phyloP scores from a whole-genome alignment of 2,888 invertebrate genomes.

The Capitulum mitella region DNA sequence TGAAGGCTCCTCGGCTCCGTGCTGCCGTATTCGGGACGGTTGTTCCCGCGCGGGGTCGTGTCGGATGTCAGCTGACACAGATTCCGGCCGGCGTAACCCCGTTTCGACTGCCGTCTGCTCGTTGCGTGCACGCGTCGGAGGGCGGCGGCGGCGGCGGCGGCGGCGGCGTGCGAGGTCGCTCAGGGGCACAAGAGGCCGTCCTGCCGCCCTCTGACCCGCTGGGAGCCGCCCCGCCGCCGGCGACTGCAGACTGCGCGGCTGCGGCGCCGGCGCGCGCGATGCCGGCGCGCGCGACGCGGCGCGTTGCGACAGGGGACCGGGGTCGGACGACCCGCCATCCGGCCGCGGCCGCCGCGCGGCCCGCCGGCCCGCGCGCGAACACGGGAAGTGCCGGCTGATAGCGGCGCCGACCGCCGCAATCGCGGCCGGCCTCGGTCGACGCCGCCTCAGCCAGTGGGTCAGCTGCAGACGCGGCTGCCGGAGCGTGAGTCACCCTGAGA shows the following conservation, averaged over 20 bases:
- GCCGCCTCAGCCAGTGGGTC: too few relatives aligned
- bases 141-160: not conserved
- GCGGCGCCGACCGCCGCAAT: too few relatives aligned
- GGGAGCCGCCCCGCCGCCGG: not conserved
- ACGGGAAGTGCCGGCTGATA: too few relatives aligned
- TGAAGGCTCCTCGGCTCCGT: too few relatives aligned
- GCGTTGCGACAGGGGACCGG: not conserved
- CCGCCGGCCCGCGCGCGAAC: too few relatives aligned
- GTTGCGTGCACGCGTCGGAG: not conserved
- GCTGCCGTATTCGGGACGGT: not conserved
- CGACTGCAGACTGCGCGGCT: not conserved
- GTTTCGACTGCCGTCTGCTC: not conserved
- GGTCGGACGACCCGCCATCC: too few relatives aligned
- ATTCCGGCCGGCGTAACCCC: constrained; percentile 12
- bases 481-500: too few relatives aligned
- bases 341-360: too few relatives aligned
- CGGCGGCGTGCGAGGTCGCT: too few relatives aligned
- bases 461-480: too few relatives aligned
- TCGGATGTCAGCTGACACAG: not conserved
- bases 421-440: too few relatives aligned
- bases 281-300: not conserved
- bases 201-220: not conserved
- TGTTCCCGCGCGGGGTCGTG: not conserved
- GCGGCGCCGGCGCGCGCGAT: not conserved
- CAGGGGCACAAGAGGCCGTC: too few relatives aligned